Conservation (phyloP, 2,113 vertebrate genomes). For the Phycodurus eques region DNA sequence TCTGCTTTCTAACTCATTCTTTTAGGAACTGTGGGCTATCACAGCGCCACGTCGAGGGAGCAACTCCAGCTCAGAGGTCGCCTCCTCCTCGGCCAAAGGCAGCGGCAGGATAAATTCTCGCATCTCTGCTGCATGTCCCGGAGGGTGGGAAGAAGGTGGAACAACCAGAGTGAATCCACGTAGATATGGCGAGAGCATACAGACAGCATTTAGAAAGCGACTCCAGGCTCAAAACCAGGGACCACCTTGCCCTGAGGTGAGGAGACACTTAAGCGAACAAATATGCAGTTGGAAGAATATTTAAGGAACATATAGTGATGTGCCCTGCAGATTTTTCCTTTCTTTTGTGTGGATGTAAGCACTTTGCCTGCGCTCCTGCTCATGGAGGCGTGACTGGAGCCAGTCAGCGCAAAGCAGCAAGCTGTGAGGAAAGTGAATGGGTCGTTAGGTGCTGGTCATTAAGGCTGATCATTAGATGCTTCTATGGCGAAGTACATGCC, state of each 20-base stretch:
- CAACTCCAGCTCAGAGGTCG: slow-evolving; percentile 56
- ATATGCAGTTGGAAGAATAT: slow-evolving; percentile 5
- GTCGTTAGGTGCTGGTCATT: slow-evolving; percentile 64
- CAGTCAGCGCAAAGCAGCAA: slow-evolving; percentile 63
- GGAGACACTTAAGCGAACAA: not conserved
- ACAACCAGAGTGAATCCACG: slow-evolving; percentile 45
- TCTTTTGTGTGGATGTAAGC: slow-evolving; percentile 53
- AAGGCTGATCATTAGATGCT: slow-evolving; percentile 70
- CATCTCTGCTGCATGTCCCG: slow-evolving; percentile 43
- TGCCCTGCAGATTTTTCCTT: slow-evolving; percentile 28
- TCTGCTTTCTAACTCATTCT: slow-evolving; percentile 13
- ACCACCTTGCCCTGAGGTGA: slow-evolving; percentile 60
- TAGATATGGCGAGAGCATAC: slow-evolving; percentile 61
- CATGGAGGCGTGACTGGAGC: slow-evolving; percentile 54
- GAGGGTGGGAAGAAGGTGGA: slow-evolving; percentile 50
- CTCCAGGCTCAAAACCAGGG: slow-evolving; percentile 47
- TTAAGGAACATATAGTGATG: not conserved
- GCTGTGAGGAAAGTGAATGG: slow-evolving; percentile 51
- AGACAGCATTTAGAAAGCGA: slow-evolving; percentile 53
- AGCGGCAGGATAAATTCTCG: slow-evolving; percentile 49
- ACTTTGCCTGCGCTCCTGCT: slow-evolving; percentile 52
- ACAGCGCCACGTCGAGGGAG: slow-evolving; percentile 55
- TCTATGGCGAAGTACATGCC: slow-evolving; percentile 60
- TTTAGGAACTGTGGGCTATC: slow-evolving; percentile 64
- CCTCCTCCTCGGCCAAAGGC: slow-evolving; percentile 29